Conservation (phyloP, 2,888 invertebrate genomes). For the Eilema griseolum region DNA sequence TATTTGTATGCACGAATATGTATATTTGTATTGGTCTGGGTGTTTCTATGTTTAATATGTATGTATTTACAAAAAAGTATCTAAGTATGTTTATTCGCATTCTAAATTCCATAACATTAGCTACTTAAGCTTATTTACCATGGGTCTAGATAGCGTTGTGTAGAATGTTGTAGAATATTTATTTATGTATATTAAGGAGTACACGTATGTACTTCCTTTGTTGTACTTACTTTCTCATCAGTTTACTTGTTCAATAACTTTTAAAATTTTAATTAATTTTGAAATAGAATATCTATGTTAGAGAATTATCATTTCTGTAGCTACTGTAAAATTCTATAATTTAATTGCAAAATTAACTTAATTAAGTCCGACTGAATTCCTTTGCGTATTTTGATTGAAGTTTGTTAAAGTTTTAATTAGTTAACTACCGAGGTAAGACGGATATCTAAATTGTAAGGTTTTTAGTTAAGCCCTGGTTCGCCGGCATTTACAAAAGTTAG, state of each 20-base stretch:
- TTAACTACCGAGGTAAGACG: background rate
- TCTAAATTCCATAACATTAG: too few relatives aligned
- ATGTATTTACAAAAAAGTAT: too few relatives aligned
- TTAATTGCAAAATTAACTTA: background rate
- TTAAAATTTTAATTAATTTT: background rate
- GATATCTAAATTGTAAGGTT: background rate
- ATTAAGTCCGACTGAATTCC: background rate
- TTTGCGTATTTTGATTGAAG: background rate
- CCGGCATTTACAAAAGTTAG: background rate
- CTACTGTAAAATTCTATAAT: background rate
- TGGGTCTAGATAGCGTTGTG: too few relatives aligned
- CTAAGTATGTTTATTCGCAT: too few relatives aligned
- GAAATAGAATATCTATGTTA: background rate
- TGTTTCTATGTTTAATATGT: too few relatives aligned
- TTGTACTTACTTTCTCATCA: too few relatives aligned
- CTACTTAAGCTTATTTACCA: too few relatives aligned
- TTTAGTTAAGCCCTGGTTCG: background rate
- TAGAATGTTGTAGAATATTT: too few relatives aligned
- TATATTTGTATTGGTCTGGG: too few relatives aligned
- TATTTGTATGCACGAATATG: too few relatives aligned
- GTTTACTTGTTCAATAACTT: background rate
- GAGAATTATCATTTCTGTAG: background rate
- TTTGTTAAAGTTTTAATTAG: slow-evolving; percentile 9
- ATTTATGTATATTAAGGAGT: too few relatives aligned
- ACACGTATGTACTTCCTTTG: too few relatives aligned